A percentile compares a stretch with the other conserved stretches of the same genome.
phyloP scores from a whole-genome alignment of 1,140 invertebrate species.

The Drosophila tristis region DNA sequence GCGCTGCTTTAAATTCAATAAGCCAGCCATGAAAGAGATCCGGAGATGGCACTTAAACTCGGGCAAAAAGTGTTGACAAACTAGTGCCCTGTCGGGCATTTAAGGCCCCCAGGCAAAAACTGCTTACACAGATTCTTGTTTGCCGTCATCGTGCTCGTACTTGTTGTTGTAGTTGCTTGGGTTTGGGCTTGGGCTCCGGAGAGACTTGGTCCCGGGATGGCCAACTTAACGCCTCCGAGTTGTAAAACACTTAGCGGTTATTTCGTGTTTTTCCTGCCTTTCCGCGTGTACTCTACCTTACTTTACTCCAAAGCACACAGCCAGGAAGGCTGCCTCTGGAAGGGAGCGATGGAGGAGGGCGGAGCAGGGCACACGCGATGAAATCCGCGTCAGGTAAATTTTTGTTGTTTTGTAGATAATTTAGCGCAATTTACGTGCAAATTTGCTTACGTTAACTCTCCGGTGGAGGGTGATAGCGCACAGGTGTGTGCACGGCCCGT shows the following conservation, averaged over 20 bases:
- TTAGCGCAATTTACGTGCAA: conserved; percentile 79
- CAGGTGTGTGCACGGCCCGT: conserved; percentile 63
- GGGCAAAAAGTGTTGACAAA: conserved; percentile 30
- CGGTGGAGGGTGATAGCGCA: conserved; percentile 51
- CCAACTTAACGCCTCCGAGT: conserved; percentile 75
- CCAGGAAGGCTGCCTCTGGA: conserved; percentile 3
- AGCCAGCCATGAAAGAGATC: conserved; percentile 18
- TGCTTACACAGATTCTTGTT: conserved; percentile 68
- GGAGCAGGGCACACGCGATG: conserved; percentile 28
- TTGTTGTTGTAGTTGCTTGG: conserved; percentile 1
- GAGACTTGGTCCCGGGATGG: conserved; percentile 39
- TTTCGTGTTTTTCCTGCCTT: conserved; percentile 61
- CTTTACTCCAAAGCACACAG: conserved; percentile 14
- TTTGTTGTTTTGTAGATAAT: conserved; percentile 64
- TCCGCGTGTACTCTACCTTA: not conserved
- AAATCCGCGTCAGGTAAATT: conserved; percentile 69
- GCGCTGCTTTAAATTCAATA: conserved; percentile 55
- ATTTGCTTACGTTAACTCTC: conserved; percentile 66
- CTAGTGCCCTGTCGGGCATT: conserved; percentile 19
- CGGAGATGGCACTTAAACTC: no score
- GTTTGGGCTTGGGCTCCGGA: conserved; percentile 16
- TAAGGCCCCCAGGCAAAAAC: conserved; percentile 21
- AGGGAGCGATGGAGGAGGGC: not conserved
- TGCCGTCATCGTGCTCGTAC: conserved; percentile 4
- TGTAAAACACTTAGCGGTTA: conserved; percentile 81